A percentile compares a stretch with the other conserved stretches of the same genome.
Conservation (phyloP, 30 jellyfish, hydroid and myxozoan species). For the Catostylus mosaicus region DNA sequence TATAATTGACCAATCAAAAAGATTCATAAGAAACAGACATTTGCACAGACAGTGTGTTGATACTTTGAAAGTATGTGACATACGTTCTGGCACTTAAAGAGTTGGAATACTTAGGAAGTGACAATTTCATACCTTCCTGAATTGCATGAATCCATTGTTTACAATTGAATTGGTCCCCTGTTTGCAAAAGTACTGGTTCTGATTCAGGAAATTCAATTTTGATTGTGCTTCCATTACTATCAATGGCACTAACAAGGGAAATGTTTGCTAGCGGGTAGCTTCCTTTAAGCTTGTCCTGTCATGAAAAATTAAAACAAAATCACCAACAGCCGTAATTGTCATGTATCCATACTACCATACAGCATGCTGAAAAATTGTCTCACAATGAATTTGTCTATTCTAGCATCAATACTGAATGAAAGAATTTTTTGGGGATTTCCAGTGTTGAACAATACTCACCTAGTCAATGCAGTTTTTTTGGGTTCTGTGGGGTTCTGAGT, state of each 20-base stretch:
- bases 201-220: slow-evolving; percentile 50
- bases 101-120: too few relatives aligned
- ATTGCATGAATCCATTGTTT: slow-evolving; percentile 77
- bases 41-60: background rate
- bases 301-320: background rate
- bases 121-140: slow-evolving; percentile 68
- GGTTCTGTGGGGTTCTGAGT: too few relatives aligned
- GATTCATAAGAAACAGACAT: background rate
- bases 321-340: too few relatives aligned
- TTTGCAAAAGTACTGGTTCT: slow-evolving; percentile 67
- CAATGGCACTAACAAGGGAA: slow-evolving; percentile 24
- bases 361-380: too few relatives aligned
- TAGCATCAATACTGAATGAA: too few relatives aligned
- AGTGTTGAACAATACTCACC: too few relatives aligned
- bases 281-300: slow-evolving; percentile 81
- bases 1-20: background rate
- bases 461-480: too few relatives aligned
- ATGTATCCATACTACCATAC: too few relatives aligned
- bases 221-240: slow-evolving; percentile 51
- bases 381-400: too few relatives aligned
- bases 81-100: background rate
- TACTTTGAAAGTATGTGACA: background rate
- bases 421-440: too few relatives aligned
- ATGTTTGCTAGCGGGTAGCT: slow-evolving; percentile 86
- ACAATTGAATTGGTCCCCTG: slow-evolving; percentile 54